These are phyloP conservation scores for Pharmacophagus antenor DNA, from an alignment of 2,888 invertebrate genomes.

Conservation along the genomic window DNA sequence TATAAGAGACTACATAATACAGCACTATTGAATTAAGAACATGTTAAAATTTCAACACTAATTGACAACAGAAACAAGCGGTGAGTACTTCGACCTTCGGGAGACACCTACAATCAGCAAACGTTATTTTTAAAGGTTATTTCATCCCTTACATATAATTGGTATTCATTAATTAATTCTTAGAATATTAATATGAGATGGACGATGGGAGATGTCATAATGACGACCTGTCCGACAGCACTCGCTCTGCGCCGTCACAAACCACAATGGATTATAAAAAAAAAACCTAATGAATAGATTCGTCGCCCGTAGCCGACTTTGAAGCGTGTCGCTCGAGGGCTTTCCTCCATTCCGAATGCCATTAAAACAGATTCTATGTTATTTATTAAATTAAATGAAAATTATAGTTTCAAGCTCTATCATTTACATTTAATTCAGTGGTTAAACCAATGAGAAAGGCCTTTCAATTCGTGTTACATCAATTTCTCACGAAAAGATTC, in stretches of 20 bases:
- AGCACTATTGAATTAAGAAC: too few relatives aligned
- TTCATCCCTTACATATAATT: slow-evolving; percentile 13
- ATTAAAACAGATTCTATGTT: slow-evolving; percentile 40
- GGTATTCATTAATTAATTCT: slow-evolving; percentile 23
- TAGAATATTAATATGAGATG: slow-evolving; percentile 23
- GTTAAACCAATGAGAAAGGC: slow-evolving; percentile 23
- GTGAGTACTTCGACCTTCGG: too few relatives aligned
- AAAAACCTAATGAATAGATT: slow-evolving; percentile 57
- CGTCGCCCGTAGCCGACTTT: slow-evolving; percentile 41
- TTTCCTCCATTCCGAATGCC: slow-evolving; percentile 34
- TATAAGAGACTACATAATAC: too few relatives aligned
- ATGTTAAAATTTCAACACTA: too few relatives aligned
- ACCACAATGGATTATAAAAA: slow-evolving; percentile 41
- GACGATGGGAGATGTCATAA: slow-evolving; percentile 27
- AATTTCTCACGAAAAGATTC: slow-evolving; percentile 1
- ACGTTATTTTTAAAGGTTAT: background rate
- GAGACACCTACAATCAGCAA: too few relatives aligned
- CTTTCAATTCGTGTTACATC: slow-evolving; percentile 7
- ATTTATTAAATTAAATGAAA: slow-evolving; percentile 36
- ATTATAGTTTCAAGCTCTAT: slow-evolving; percentile 29
- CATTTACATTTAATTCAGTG: slow-evolving; percentile 22
- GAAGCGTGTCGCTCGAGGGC: slow-evolving; percentile 47
- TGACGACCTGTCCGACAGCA: slow-evolving; percentile 25
- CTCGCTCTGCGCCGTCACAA: slow-evolving; percentile 35
- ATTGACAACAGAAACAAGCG: too few relatives aligned